Percentiles rank a stretch among this genome's conserved stretches.
Conservation (phyloP, 2,113 vertebrate genomes). For the Chloropsis cyanopogon region DNA sequence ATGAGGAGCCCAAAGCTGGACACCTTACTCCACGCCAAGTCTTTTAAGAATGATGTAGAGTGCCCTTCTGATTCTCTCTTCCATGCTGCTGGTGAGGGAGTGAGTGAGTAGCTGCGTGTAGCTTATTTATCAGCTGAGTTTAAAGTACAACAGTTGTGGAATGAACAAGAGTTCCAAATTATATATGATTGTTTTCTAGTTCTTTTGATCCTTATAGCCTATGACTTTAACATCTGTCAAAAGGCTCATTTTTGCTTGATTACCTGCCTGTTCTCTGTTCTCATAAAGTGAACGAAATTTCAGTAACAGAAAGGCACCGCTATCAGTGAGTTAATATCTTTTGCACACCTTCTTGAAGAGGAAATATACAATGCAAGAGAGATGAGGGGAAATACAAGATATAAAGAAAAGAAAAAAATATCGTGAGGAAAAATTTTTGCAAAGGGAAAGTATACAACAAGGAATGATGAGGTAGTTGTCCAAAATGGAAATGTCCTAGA, state of each 20-base stretch:
- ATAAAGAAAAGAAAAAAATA: background rate
- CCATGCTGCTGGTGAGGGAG: too few species aligned
- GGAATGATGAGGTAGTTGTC: background rate
- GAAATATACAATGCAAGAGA: background rate
- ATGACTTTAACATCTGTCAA: background rate
- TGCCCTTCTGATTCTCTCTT: background rate
- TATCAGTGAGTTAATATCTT: background rate
- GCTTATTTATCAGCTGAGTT: background rate
- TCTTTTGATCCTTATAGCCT: background rate
- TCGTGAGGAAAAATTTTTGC: background rate
- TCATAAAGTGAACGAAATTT: background rate
- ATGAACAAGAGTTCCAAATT: background rate
- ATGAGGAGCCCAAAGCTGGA: background rate
- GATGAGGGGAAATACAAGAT: accelerated
- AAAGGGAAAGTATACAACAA: background rate
- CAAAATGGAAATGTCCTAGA: background rate
- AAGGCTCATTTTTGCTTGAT: background rate
- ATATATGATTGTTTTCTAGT: background rate
- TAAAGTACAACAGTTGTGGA: background rate
- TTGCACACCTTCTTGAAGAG: background rate
- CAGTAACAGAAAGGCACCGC: background rate
- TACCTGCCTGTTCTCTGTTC: background rate
- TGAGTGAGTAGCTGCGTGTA: background rate
- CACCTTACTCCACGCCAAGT: background rate
- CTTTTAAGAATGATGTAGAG: background rate